A percentile compares a stretch with the other conserved stretches of the same genome.
These are phyloP conservation scores for Drosophila melanica DNA, from an alignment of 1,140 invertebrate genomes.

Conservation along the genomic window DNA sequence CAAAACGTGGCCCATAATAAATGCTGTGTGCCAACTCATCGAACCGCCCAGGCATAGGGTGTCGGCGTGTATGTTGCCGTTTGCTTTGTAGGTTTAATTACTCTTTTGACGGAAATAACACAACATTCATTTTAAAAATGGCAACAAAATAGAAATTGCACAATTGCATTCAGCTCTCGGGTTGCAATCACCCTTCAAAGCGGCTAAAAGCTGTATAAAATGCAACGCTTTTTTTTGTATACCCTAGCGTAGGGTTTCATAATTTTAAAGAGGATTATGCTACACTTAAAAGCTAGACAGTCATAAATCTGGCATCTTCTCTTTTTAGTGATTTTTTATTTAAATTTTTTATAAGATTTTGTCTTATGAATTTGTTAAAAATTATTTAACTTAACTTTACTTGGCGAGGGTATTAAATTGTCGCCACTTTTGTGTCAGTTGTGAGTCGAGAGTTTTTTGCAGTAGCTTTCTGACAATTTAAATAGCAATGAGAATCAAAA, in stretches of 20 bases:
- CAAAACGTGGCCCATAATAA: neutral
- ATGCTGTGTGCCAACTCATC: neutral
- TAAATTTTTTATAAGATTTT: too few relatives aligned
- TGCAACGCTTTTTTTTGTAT: slow-evolving; percentile 6
- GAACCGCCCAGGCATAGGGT: slow-evolving; percentile 37
- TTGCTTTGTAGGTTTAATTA: slow-evolving; percentile 80
- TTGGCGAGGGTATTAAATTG: too few relatives aligned
- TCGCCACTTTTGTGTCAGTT: neutral
- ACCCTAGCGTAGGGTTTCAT: neutral
- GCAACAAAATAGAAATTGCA: slow-evolving; percentile 56
- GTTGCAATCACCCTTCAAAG: neutral
- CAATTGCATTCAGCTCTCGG: slow-evolving; percentile 31
- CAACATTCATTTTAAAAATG: slow-evolving; percentile 73
- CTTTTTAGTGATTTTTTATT: too few relatives aligned
- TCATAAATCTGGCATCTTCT: too few relatives aligned
- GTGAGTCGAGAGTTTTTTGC: slow-evolving; percentile 35
- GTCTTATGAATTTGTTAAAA: too few relatives aligned
- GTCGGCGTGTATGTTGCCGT: slow-evolving; percentile 51
- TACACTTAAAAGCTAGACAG: too few relatives aligned
- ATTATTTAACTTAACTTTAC: too few relatives aligned
- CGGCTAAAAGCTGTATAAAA: slow-evolving; percentile 4
- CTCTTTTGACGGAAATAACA: slow-evolving; percentile 82
- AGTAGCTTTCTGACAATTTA: slow-evolving; percentile 29
- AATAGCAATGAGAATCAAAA: slow-evolving; percentile 29
- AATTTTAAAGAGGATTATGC: too few relatives aligned